Percentiles rank a stretch among this genome's conserved stretches.
Conservation (phyloP, 1,140 invertebrate genomes). For the Galendromus occidentalis region DNA sequence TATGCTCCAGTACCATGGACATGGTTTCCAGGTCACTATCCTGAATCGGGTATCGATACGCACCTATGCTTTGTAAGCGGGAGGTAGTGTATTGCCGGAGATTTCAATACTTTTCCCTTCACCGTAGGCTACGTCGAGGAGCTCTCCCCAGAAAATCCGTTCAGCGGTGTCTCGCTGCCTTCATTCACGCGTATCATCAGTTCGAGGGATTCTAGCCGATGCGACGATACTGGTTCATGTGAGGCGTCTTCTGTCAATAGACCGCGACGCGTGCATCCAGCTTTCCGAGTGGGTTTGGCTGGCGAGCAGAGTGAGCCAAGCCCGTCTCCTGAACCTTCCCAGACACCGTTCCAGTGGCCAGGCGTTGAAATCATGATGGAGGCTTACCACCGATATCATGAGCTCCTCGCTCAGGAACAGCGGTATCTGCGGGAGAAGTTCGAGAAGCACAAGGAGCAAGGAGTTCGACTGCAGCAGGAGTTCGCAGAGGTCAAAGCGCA, state of each 20-base stretch:
- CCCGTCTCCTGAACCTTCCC: not conserved
- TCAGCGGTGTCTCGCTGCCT: not conserved
- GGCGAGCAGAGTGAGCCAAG: not conserved
- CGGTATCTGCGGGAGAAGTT: not conserved
- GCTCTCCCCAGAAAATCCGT: not conserved
- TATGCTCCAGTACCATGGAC: not conserved
- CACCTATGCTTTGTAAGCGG: not conserved
- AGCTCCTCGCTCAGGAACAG: not conserved
- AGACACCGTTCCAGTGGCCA: slow-evolving; percentile 8
- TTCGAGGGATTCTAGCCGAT: not conserved
- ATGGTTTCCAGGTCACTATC: not conserved
- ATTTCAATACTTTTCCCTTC: not conserved
- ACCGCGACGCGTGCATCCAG: not conserved
- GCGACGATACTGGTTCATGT: not conserved
- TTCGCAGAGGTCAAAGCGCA: not conserved
- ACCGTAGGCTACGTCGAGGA: not conserved
- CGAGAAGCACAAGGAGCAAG: not conserved
- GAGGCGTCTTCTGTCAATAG: not conserved
- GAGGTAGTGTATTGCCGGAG: not conserved
- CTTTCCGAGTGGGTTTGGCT: not conserved
- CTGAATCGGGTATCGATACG: not conserved
- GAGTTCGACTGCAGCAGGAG: not conserved
- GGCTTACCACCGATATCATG: not conserved
- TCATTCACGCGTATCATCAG: not conserved
- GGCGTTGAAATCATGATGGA: not conserved